Conservation (phyloP, 2,888 invertebrate genomes). For the Pilophorus perplexus region DNA sequence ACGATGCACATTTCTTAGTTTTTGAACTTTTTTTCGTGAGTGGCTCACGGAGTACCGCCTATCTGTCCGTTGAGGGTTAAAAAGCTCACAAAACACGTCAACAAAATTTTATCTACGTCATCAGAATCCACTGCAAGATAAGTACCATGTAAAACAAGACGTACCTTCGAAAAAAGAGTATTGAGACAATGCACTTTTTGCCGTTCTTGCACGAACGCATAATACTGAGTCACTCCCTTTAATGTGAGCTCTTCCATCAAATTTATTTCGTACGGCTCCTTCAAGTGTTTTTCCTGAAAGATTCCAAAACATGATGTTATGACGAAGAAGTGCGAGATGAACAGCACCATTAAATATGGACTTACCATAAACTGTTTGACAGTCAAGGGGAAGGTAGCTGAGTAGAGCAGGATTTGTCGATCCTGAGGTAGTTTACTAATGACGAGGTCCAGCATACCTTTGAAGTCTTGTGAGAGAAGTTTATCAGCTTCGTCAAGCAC, state of each 20-base stretch:
- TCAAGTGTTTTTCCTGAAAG: constrained; percentile 80
- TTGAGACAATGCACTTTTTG: constrained; percentile 99
- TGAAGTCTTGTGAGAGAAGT: constrained; percentile 97
- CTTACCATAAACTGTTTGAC: constrained; percentile 94
- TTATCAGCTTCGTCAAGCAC: constrained; percentile 99
- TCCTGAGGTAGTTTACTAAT: constrained; percentile 88
- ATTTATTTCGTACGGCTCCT: constrained; percentile 98
- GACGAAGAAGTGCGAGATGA: neutral
- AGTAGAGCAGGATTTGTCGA: constrained; percentile 96
- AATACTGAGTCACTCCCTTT: constrained; percentile 99
- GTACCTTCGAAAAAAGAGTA: constrained; percentile 96
- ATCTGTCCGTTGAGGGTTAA: too few species aligned
- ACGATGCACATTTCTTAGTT: too few species aligned
- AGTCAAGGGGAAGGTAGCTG: constrained; percentile 97
- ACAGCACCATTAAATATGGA: too few species aligned
- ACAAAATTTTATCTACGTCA: too few species aligned
- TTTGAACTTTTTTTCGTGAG: too few species aligned
- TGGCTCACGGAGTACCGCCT: too few species aligned
- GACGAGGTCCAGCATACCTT: constrained; percentile 97
- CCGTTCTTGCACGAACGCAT: constrained; percentile 99
- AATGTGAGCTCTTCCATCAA: constrained; percentile 99
- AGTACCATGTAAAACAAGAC: constrained; percentile 35
- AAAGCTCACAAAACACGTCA: too few species aligned
- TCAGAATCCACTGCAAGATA: too few species aligned
- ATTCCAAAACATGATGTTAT: too few species aligned